phyloP scores from a whole-genome alignment of 2,113 vertebrate genomes.

The Martes martes region DNA sequence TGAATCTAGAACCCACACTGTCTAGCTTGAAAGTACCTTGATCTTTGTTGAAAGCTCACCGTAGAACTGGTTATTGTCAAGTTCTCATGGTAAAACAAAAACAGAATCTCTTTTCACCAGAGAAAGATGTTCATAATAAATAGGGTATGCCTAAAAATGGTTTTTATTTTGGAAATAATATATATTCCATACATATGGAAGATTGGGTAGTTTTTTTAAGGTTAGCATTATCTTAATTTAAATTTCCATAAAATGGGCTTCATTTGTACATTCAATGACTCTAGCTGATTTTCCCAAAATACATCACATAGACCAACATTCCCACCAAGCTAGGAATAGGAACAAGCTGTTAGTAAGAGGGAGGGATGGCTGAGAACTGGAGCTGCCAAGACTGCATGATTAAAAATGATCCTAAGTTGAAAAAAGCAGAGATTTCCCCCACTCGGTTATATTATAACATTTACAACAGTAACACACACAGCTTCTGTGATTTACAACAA shows the following conservation, averaged over 20 bases:
- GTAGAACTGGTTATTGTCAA: neutral
- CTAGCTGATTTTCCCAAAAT: constrained; percentile 52
- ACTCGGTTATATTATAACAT: neutral
- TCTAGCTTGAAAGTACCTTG: neutral
- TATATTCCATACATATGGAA: neutral
- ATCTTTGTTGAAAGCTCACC: neutral
- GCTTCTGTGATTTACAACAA: neutral
- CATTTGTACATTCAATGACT: constrained; percentile 40
- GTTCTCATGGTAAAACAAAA: constrained; percentile 10
- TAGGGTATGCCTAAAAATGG: neutral
- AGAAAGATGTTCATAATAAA: constrained; percentile 19
- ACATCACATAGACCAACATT: constrained; percentile 36
- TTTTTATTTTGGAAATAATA: neutral
- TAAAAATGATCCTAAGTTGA: constrained; percentile 33
- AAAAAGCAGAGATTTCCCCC: constrained; percentile 25
- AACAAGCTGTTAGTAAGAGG: constrained; percentile 55
- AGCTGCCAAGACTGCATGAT: constrained; percentile 46
- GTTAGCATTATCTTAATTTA: neutral
- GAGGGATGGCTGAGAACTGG: constrained; percentile 40
- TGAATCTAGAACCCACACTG: neutral
- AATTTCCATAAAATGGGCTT: constrained; percentile 21
- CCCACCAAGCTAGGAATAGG: constrained; percentile 61
- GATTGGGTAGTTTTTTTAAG: constrained; percentile 1
- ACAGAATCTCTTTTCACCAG: neutral
- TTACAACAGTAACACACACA: neutral